Conservation (phyloP, 2,888 invertebrate species). For the Bursaphelenchus okinawaensis region DNA sequence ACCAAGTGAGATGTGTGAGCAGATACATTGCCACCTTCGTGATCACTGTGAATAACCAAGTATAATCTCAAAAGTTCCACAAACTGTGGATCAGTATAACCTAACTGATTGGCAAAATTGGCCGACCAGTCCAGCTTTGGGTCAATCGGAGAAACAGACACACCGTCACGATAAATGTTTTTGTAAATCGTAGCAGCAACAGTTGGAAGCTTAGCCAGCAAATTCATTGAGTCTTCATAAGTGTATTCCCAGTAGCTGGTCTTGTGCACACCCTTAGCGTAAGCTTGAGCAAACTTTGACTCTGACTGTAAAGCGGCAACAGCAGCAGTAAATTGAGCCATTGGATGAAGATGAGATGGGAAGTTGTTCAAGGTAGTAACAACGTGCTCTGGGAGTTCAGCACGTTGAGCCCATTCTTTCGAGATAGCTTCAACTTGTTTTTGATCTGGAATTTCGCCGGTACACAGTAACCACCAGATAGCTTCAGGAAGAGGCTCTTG, state of each 20-base stretch:
- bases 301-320: constrained; percentile 85
- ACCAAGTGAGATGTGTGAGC: constrained; percentile 90
- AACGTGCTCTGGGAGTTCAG: constrained; percentile 85
- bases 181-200: constrained; percentile 89
- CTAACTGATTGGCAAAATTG: constrained; percentile 85
- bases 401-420: constrained; percentile 78
- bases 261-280: constrained; percentile 77
- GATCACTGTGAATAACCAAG: constrained; percentile 71
- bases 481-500: constrained; percentile 83
- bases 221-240: constrained; percentile 87
- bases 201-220: constrained; percentile 88
- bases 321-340: constrained; percentile 83
- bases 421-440: constrained; percentile 70
- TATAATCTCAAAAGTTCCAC: constrained; percentile 86
- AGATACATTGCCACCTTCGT: constrained; percentile 91
- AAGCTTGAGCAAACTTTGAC: constrained; percentile 84
- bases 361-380: constrained; percentile 85
- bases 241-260: constrained; percentile 72
- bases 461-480: constrained; percentile 84
- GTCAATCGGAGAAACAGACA: constrained; percentile 81
- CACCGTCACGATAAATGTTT: constrained; percentile 77
- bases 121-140: constrained; percentile 78
- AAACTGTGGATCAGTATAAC: constrained; percentile 74
- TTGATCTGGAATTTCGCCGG: constrained; percentile 79
- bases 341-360: constrained; percentile 81